Evolutionary conservation across 2,113 vertebrate species (phyloP).

Genomic region (Hippocampus guttulatus): DNA sequence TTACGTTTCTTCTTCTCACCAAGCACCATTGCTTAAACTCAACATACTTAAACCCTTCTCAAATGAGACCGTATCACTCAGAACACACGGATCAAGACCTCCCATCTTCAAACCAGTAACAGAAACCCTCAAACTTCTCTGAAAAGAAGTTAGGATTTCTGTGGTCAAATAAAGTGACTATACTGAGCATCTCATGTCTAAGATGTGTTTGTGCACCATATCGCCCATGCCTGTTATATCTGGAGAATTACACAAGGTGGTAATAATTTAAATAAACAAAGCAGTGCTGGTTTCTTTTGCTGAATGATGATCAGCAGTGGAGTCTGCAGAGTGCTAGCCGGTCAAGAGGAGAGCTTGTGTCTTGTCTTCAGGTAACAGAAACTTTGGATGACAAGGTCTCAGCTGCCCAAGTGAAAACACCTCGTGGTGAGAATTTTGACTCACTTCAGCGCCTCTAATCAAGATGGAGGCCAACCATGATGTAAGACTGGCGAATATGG

Average conservation of each 20-base stretch:
- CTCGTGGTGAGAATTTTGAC: constrained; percentile 38
- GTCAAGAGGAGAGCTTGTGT: constrained; percentile 66
- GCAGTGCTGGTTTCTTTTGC: constrained; percentile 29
- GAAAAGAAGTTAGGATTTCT: neutral
- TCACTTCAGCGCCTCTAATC: constrained; percentile 27
- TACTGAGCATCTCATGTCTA: neutral
- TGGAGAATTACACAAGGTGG: constrained; percentile 24
- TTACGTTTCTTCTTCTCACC: constrained; percentile 19
- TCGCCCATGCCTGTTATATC: neutral
- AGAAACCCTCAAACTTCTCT: neutral
- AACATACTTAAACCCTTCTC: neutral
- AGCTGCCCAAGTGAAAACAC: constrained; percentile 37
- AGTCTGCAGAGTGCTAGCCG: constrained; percentile 42
- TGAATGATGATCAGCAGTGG: neutral
- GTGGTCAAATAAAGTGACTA: constrained; percentile 9
- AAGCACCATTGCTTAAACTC: neutral
- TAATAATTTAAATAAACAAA: neutral
- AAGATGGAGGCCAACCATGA: constrained; percentile 30
- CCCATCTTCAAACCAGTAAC: constrained; percentile 3
- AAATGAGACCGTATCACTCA: neutral
- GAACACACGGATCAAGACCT: constrained; percentile 6
- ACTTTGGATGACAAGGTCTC: constrained; percentile 46
- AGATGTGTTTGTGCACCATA: neutral
- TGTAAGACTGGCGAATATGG: neutral
- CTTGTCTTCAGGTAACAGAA: constrained; percentile 56